Evolutionary conservation across 2,113 vertebrate species (phyloP), one percentile per base, ranked within the genome.

Genomic region (Python bivittatus): DNA sequence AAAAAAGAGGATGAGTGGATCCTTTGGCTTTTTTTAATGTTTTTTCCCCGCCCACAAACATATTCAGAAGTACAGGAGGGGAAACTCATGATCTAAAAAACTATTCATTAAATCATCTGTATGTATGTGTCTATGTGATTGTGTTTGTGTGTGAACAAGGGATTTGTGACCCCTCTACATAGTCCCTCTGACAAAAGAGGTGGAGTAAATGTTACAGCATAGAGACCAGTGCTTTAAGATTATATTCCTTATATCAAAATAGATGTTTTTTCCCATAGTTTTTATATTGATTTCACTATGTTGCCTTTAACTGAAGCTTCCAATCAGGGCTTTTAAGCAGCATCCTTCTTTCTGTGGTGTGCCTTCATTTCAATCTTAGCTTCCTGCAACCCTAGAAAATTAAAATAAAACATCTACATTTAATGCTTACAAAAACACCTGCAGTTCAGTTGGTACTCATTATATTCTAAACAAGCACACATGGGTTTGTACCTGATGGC

Each of bases 341-440:
- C 25, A 23, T 27, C 29, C 48, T 1, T 64, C 85, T 87, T 84
- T 85, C 60, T 87, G 38, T 60, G 90, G 27, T 27, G 44, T 68
- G 22, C n/a, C 53, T 86, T 91, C 84, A 64, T 68, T 86, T 22
- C 68, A 91, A 86, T 86, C 84, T 68, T 53, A 68, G 86, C 84
- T 17, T 64, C 91, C 84, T 29, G 25, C 84, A 87, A 20, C 42
- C 52, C 23, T 11, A 54, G 60, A 52, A 91, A 91, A 91, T 64
- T 54, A 86, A 64, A 86, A 68, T 68, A 56, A 91, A 68, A 57
- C 27, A 68, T 54, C 58, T 10, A 52, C 20, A 68, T 91, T 91
- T 91, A 54, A 86, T 91, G 72, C 86, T 91, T 91, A 72, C 44
- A 87, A 91, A 91, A 91, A 4, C 33, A 87, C 84, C 91, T 68